Conservation (phyloP, 2,113 vertebrate genomes). For the Tragulus kanchil region DNA sequence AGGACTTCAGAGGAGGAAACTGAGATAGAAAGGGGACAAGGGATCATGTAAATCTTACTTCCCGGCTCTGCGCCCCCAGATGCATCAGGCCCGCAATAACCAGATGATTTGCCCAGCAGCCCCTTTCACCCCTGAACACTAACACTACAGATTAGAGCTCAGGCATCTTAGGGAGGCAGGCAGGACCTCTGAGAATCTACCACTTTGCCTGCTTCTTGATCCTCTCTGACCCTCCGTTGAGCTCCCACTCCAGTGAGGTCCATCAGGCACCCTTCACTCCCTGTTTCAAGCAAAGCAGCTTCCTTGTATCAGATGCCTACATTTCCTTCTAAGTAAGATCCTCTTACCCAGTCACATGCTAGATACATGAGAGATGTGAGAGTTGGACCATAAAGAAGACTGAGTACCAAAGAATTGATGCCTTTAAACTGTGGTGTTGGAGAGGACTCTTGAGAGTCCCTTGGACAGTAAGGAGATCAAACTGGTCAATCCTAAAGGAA, state of each 20-base stretch:
- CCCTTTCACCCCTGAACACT: background rate
- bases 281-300: background rate
- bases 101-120: background rate
- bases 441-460: background rate
- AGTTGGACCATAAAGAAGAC: background rate
- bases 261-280: background rate
- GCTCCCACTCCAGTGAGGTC: background rate
- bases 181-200: background rate
- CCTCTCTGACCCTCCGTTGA: background rate
- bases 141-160: background rate
- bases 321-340: background rate
- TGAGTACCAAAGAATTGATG: background rate
- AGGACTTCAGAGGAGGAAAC: slow-evolving; percentile 46
- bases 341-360: background rate
- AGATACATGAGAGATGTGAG: background rate
- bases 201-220: background rate
- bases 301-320: background rate
- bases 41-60: background rate
- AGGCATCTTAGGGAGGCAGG: background rate
- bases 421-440: background rate
- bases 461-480: background rate
- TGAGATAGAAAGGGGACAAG: background rate
- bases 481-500: background rate
- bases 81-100: background rate
- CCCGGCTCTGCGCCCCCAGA: background rate